phyloP scores from a whole-genome alignment of 2,888 invertebrate genomes.

The Beris morrisii region DNA sequence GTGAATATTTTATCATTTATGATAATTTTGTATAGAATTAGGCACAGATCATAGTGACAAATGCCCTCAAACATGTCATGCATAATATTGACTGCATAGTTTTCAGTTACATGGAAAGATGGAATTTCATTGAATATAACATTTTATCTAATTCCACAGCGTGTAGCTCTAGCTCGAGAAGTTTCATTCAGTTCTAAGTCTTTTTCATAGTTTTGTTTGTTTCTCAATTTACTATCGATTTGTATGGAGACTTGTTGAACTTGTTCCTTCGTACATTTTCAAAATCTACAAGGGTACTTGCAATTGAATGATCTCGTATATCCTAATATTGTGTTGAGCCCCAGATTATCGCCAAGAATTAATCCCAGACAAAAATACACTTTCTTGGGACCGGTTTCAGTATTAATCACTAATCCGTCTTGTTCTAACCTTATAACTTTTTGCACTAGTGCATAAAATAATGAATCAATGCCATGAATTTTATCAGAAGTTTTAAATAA shows the following conservation, averaged over 20 bases:
- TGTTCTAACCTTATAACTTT: conserved; percentile 13
- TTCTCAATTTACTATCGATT: not conserved
- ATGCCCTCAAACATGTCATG: conserved; percentile 35
- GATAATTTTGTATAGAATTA: conserved; percentile 30
- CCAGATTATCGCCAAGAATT: conserved; percentile 31
- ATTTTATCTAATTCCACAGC: conserved; percentile 18
- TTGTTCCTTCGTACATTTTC: conserved; percentile 9
- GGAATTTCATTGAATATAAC: conserved; percentile 28
- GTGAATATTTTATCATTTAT: conserved; percentile 16
- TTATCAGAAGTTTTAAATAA: conserved; percentile 5
- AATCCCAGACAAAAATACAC: conserved; percentile 19
- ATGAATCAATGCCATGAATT: not conserved
- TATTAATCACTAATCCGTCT: conserved; percentile 13
- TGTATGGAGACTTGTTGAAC: conserved; percentile 9
- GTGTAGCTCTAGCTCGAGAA: not conserved
- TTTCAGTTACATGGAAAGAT: conserved; percentile 26
- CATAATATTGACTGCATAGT: conserved; percentile 30
- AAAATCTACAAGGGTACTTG: conserved; percentile 17
- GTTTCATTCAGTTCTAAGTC: conserved; percentile 21
- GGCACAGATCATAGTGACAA: conserved; percentile 27
- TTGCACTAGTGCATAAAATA: conserved; percentile 3
- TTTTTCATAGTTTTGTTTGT: not conserved
- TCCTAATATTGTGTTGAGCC: conserved; percentile 23
- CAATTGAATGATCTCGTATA: conserved; percentile 26
- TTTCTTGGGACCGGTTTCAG: not conserved